phyloP scores from a whole-genome alignment of 2,113 vertebrate species.

The Leptosomus discolor region DNA sequence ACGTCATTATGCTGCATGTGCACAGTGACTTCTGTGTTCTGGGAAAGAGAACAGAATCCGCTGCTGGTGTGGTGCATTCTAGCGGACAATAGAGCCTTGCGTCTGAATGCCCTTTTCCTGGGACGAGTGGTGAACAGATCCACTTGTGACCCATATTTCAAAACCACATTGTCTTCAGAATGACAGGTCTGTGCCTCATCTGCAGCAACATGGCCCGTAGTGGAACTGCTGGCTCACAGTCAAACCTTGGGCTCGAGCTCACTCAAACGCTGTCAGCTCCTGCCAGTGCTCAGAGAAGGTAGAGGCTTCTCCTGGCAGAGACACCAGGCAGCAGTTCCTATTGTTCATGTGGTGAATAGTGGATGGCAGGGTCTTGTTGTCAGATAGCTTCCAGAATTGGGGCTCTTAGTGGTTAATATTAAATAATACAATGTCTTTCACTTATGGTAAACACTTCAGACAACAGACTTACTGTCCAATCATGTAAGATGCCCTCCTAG shows the following conservation, averaged over 20 bases:
- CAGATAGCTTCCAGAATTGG: neutral
- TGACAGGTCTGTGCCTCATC: neutral
- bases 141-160: conserved; percentile 62
- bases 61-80: neutral
- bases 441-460: neutral
- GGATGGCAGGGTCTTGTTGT: neutral
- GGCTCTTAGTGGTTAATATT: neutral
- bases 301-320: neutral
- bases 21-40: neutral
- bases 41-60: neutral
- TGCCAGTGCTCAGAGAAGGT: neutral
- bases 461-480: neutral
- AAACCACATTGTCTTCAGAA: neutral
- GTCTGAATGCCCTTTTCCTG: neutral
- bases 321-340: neutral
- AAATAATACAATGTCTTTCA: neutral
- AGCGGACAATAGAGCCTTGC: neutral
- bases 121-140: neutral
- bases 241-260: neutral
- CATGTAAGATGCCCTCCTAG: neutral
- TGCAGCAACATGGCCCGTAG: neutral
- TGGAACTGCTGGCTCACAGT: neutral
- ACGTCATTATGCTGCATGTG: neutral
- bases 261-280: neutral
- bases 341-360: neutral